Evolutionary conservation across 2,797 vertebrate species (phyloP), one percentile per base, ranked within the genome.

Genomic region (Dryobates pubescens): DNA sequence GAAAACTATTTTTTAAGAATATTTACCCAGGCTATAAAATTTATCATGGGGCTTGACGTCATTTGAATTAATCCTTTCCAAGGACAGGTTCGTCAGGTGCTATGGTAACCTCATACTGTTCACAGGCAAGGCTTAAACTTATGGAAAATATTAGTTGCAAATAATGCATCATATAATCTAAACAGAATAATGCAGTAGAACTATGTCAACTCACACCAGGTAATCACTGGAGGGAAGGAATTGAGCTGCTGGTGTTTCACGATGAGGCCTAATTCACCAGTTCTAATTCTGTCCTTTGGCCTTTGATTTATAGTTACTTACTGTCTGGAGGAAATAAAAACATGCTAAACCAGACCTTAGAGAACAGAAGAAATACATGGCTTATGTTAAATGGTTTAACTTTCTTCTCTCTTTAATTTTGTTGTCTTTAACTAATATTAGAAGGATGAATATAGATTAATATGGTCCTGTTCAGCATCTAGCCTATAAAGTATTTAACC

Each of bases 61-160:
- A 45, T 7, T 72, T 64, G 13, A 82, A 68, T 27, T 34, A 49
- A 16, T 12, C 2, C 24, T 75, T 83, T 78, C 15, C 10, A 36
- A 67, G 24, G 27, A 68, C 0, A 0, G 24, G 10, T 8, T 90
- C 3, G 1, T 45, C 27, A 77, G 51, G 17, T 86, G 16, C 32
- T 71, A 47, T 36, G 27, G 30, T 70, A 88, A 70, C 12, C 5
- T 79, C 10, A 32, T 41, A 13, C 22, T 36, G 7, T 72, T 89
- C 86, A 36, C 24, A 61, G 17, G 10, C 32, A 76, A 79, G 10
- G 12, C 6, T 79, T 92, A 63, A 57, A 41, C 3, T 27, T 65
- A 34, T 2, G 10, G 34, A 85, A 95, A 90, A 74, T 24, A 2
- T 59, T 61, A 68, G 19, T 8, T 74, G 41, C n/a, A 78, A 78